Evolutionary conservation across 2,888 invertebrate species (phyloP).

Genomic region (Chymomyza caudatula): DNA sequence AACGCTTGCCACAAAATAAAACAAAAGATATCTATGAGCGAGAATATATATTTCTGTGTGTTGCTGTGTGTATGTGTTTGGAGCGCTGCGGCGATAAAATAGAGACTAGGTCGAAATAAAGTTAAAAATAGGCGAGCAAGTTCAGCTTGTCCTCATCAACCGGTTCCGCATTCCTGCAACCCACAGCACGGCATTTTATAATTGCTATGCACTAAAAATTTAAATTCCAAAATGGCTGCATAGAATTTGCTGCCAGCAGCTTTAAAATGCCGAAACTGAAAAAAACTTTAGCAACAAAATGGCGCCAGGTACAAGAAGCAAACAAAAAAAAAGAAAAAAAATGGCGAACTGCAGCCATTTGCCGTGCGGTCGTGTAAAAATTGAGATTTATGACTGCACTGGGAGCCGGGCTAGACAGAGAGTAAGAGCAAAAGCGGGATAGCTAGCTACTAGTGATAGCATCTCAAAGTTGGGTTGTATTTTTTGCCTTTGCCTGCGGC

Average conservation of each 20-base stretch:
- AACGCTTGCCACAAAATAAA: constrained; percentile 70
- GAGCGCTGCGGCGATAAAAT: constrained; percentile 56
- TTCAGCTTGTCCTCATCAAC: neutral
- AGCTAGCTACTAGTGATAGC: neutral
- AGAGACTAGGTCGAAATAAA: constrained; percentile 71
- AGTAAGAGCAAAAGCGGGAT: neutral
- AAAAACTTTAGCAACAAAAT: constrained; percentile 20
- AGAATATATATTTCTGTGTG: neutral
- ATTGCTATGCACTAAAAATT: neutral
- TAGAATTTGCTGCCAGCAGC: constrained; percentile 40
- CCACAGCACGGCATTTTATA: neutral
- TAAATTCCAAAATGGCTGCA: constrained; percentile 1
- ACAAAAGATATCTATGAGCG: constrained; percentile 52
- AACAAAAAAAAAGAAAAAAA: constrained; percentile 28
- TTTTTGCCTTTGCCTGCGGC: neutral
- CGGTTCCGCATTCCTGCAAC: neutral
- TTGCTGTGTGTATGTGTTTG: no score
- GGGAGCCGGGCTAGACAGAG: neutral
- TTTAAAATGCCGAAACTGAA: constrained; percentile 35
- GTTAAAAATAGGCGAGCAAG: constrained; percentile 53
- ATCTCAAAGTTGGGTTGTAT: neutral
- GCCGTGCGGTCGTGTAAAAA: constrained; percentile 45
- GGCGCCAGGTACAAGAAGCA: constrained; percentile 34
- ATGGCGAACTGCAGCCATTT: constrained; percentile 57
- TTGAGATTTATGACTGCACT: constrained; percentile 67